phyloP scores from a whole-genome alignment of 1,140 invertebrate genomes.

The Solenopsis invicta region DNA sequence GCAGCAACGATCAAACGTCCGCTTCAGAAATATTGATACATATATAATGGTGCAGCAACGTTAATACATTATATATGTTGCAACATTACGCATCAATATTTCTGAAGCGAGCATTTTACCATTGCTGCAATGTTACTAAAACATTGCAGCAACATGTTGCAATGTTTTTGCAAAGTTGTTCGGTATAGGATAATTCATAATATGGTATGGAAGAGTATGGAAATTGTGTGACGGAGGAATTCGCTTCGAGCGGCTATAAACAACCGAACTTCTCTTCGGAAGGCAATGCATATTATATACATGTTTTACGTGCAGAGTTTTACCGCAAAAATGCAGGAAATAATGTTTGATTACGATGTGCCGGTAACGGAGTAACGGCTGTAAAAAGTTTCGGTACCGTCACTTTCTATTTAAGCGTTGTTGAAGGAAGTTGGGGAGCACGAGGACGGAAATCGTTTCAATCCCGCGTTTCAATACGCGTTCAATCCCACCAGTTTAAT shows the following conservation, averaged over 20 bases:
- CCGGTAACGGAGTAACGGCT: not conserved
- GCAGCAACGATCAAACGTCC: too few species aligned
- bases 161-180: too few species aligned
- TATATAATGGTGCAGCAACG: too few species aligned
- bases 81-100: too few species aligned
- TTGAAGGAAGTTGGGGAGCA: not conserved
- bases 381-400: slow-evolving; percentile 23
- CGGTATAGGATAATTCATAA: not conserved
- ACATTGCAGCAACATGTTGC: too few species aligned
- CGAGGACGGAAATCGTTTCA: not conserved
- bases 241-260: not conserved
- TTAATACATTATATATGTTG: too few species aligned
- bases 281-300: not conserved
- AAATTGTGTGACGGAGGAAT: not conserved
- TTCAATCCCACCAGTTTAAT: not conserved
- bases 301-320: not conserved
- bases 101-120: too few species aligned
- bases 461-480: not conserved
- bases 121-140: too few species aligned
- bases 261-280: not conserved
- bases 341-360: slow-evolving; percentile 7
- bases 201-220: not conserved
- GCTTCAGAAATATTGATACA: too few species aligned
- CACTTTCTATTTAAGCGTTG: slow-evolving; percentile 27
- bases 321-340: slow-evolving; percentile 28